These are phyloP conservation scores for Planiliza haematocheilus DNA, from an alignment of 2,113 vertebrate genomes.

Conservation along the genomic window DNA sequence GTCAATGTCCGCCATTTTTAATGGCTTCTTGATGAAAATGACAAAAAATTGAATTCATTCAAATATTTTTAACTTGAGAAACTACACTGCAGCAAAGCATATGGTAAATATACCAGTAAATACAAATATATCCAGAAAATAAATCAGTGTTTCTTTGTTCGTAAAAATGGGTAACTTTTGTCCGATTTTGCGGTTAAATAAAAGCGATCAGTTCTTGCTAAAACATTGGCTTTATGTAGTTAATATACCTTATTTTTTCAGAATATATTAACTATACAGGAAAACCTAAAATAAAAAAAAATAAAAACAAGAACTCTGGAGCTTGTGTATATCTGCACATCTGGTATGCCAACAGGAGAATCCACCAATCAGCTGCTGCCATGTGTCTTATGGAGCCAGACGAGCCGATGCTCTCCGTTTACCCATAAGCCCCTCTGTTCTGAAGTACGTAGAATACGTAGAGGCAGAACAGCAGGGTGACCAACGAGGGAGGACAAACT, in stretches of 20 bases:
- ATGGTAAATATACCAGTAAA: slow-evolving; percentile 29
- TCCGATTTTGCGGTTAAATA: slow-evolving; percentile 22
- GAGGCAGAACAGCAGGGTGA: slow-evolving; percentile 9
- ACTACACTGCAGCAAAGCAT: slow-evolving; percentile 29
- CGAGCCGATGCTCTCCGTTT: slow-evolving; percentile 19
- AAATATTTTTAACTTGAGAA: slow-evolving; percentile 12
- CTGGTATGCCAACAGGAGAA: slow-evolving; percentile 19
- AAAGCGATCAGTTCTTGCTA: slow-evolving; percentile 14
- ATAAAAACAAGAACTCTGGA: slow-evolving; percentile 21
- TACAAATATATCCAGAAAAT: neutral
- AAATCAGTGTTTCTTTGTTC: slow-evolving; percentile 1
- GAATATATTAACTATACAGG: slow-evolving; percentile 54
- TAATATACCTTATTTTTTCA: slow-evolving; percentile 30
- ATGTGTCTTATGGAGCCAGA: slow-evolving; percentile 18
- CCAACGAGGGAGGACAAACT: slow-evolving; percentile 32
- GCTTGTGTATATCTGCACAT: slow-evolving; percentile 39
- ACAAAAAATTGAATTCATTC: neutral
- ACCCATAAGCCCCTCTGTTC: slow-evolving; percentile 44
- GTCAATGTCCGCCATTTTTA: neutral
- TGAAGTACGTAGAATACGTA: neutral
- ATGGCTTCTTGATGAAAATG: neutral
- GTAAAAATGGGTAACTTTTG: neutral
- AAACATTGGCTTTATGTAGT: slow-evolving; percentile 23
- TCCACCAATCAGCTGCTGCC: slow-evolving; percentile 21
- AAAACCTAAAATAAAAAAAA: slow-evolving; percentile 23